These are phyloP conservation scores for Chauna torquata DNA, from an alignment of 2,113 vertebrate genomes.

Conservation along the genomic window DNA sequence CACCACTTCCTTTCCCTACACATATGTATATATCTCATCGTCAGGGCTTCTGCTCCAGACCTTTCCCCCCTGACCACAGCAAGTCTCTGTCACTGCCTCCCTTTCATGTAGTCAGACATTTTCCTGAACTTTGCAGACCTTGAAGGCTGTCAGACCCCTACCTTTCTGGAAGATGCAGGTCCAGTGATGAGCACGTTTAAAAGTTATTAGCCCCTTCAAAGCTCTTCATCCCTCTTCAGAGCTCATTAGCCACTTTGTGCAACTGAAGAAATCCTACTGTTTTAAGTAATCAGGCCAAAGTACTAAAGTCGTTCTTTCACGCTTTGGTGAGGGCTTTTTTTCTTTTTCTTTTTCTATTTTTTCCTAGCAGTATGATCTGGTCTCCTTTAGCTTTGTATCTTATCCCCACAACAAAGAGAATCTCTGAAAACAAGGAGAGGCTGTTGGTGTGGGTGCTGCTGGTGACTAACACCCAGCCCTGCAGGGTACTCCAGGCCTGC, in stretches of 20 bases:
- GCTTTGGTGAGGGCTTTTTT: not conserved
- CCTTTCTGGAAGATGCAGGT: not conserved
- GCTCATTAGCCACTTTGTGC: not conserved
- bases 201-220: not conserved
- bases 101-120: not conserved
- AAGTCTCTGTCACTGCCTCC: not conserved
- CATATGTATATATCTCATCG: not conserved
- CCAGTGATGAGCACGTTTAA: not conserved
- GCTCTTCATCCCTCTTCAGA: not conserved
- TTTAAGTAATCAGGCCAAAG: not conserved
- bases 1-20: not conserved
- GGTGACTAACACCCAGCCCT: not conserved
- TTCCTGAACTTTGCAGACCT: not conserved
- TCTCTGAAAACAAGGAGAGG: accelerated
- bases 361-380: not conserved
- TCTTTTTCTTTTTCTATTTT: not conserved
- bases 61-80: not conserved
- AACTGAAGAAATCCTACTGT: not conserved
- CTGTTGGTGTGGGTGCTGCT: not conserved
- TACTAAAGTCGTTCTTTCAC: not conserved
- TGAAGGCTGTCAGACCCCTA: not conserved
- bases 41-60: not conserved
- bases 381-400: not conserved
- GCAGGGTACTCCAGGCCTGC: not conserved
- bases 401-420: not conserved